Conservation (phyloP, 1,140 invertebrate genomes). For the Drosophila tsacasi region DNA sequence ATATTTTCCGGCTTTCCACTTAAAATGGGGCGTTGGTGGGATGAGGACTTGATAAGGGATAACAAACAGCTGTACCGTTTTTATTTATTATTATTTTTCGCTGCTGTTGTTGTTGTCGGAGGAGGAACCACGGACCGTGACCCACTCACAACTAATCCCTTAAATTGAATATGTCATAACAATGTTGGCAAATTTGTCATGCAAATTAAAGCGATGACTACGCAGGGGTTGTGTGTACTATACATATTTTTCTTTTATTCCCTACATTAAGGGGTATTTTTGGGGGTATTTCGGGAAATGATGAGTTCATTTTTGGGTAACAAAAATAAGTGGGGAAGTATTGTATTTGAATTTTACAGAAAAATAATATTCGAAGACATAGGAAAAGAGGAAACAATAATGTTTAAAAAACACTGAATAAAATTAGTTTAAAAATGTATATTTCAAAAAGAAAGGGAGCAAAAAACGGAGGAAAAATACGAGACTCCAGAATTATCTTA, state of each 20-base stretch:
- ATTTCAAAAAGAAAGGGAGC: background rate
- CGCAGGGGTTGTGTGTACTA: constrained; percentile 40
- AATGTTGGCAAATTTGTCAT: constrained; percentile 81
- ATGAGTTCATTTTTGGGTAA: background rate
- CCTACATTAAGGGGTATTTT: constrained; percentile 26
- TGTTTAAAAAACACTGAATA: background rate
- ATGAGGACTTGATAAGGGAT: constrained; percentile 42
- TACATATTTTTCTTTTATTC: constrained; percentile 34
- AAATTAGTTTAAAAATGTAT: too few relatives aligned
- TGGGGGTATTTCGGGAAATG: background rate
- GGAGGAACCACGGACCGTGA: constrained; percentile 25
- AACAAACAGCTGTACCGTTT: constrained; percentile 31
- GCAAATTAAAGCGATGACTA: constrained; percentile 83
- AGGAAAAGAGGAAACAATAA: background rate
- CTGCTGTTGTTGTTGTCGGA: background rate
- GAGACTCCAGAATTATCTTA: fast-evolving
- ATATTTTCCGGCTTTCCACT: constrained; percentile 6
- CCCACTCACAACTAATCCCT: constrained; percentile 71
- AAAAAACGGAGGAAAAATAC: fast-evolving
- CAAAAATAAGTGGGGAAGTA: background rate
- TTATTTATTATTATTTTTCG: constrained; percentile 9
- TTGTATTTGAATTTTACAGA: background rate
- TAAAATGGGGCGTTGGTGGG: constrained; percentile 1
- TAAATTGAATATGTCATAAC: constrained; percentile 84
- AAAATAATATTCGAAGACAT: background rate